A percentile compares a stretch with the other conserved stretches of the same genome.
Conservation (phyloP, 2,888 invertebrate genomes). For the Phortica okadai region DNA sequence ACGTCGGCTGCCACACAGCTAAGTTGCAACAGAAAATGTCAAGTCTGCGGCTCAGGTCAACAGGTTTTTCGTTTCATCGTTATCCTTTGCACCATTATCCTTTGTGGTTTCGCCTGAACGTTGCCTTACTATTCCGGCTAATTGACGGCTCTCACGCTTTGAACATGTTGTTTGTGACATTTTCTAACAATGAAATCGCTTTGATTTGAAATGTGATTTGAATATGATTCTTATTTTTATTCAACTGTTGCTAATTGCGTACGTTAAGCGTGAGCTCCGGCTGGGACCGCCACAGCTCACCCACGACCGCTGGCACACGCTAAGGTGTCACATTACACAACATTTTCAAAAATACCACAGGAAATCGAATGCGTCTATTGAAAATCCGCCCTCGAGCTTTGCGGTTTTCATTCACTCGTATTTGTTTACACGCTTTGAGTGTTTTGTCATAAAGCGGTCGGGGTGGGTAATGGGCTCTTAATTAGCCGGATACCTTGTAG, state of each 20-base stretch:
- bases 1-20: background rate
- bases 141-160: conserved; percentile 24
- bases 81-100: conserved; percentile 47
- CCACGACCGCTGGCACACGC: conserved; percentile 35
- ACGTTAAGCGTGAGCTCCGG: conserved; percentile 40
- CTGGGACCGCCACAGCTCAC: background rate
- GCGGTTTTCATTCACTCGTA: conserved; percentile 58
- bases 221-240: background rate
- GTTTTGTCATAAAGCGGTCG: conserved; percentile 24
- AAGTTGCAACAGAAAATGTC: background rate
- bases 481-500: conserved; percentile 63
- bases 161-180: conserved; percentile 40
- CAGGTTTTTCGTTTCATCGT: conserved; percentile 44
- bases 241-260: conserved; percentile 56
- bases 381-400: conserved; percentile 47
- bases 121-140: conserved; percentile 46
- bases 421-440: conserved; percentile 57
- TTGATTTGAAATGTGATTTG: conserved; percentile 15
- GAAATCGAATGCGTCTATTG: conserved; percentile 26
- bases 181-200: background rate
- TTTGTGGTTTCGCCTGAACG: conserved; percentile 39
- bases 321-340: conserved; percentile 62
- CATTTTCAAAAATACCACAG: conserved; percentile 6
- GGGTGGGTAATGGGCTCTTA: conserved; percentile 71
- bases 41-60: conserved; percentile 46